Conservation (phyloP, 2,797 vertebrate species). For the Pangasius mekongensis region DNA sequence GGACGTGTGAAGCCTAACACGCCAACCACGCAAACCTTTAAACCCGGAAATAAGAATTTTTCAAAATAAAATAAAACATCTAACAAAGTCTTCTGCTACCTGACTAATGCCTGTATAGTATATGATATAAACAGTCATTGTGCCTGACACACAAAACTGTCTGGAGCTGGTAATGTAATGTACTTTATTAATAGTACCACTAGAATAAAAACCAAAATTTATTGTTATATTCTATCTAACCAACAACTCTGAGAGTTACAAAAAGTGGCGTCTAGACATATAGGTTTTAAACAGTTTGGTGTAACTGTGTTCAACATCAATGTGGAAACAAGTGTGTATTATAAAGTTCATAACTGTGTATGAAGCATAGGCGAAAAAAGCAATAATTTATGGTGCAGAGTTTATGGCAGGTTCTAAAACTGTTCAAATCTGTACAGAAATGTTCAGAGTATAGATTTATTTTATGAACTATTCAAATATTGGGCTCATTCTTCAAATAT, state of each 20-base stretch:
- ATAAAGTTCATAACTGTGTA: background rate
- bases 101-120: background rate
- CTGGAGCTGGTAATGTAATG: background rate
- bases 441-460: background rate
- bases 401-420: background rate
- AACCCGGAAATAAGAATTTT: background rate
- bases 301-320: background rate
- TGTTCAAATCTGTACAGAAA: background rate
- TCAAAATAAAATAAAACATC: constrained; percentile 15
- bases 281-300: background rate
- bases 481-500: background rate
- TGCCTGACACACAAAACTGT: background rate
- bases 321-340: background rate
- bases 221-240: background rate
- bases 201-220: background rate
- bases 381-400: background rate
- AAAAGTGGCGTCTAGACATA: background rate
- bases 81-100: background rate
- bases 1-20: background rate
- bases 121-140: background rate
- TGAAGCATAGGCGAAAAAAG: background rate
- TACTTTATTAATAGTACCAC: background rate
- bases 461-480: background rate
- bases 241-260: background rate
- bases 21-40: fast-evolving